Evolutionary conservation across 2,113 vertebrate species (phyloP), one percentile per base, ranked within the genome.

Genomic region (Leptosomus discolor): DNA sequence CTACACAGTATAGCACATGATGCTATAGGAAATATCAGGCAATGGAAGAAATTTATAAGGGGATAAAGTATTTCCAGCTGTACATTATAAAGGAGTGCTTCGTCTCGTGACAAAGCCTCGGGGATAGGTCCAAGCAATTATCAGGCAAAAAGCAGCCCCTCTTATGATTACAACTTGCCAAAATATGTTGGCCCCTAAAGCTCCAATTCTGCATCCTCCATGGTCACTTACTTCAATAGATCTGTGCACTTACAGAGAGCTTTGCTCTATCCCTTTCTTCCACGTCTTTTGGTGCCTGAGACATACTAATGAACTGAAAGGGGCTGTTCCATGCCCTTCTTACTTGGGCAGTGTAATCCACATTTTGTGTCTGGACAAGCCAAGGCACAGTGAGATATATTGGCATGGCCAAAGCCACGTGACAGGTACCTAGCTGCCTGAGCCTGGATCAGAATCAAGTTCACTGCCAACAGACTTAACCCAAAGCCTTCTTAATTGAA

Each of bases 21-120:
- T 81, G 95, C 92, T 96, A 88, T 88, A 92, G 84, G 69, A 96
- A 96, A 80, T 83, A 83, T 61, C 68, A 88, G 67, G 80, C 88
- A 95, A 88, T n/a, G 79, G 73, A 95, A 96, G 87, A 86, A 94
- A 96, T 53, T 48, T 92, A 8, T 70, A 68, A 80, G 67, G 80
- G 91, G 78, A 92, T 95, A 86, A 95, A 87, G 69, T 78, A 70
- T 92, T 95, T 94, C 91, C 88, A 96, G 63, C 78, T 94, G 83
- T 88, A 85, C 63, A 71, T 94, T 95, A 94, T 61, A 95, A 95
- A 90, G 71, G 22, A 74, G 22, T 1, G 5, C 90, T 94, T 97
- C 65, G 88, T 96, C 74, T 91, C 23, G 12, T 79, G 92, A 96
- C 74, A 92, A 79, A 71, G 71, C 73, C 22, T 45, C 26, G 76